Conservation (phyloP, 2,797 vertebrate genomes). For the Gallinago nigripennis region DNA sequence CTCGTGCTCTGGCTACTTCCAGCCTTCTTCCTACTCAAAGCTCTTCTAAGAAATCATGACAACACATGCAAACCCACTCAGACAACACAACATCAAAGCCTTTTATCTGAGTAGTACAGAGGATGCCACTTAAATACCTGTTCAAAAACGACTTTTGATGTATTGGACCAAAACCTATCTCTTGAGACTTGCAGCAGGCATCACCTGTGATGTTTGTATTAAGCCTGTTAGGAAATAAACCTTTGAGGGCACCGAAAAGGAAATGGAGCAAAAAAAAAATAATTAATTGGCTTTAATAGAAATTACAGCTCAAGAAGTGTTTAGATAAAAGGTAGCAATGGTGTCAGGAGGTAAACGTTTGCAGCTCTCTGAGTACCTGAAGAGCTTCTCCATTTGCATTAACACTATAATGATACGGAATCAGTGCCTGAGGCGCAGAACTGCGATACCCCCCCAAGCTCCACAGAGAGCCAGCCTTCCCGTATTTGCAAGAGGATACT, state of each 20-base stretch:
- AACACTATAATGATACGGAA: neutral
- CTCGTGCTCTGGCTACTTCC: neutral
- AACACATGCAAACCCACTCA: neutral
- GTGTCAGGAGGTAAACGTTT: neutral
- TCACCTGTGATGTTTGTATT: neutral
- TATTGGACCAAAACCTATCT: neutral
- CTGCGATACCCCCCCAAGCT: neutral
- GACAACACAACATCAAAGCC: neutral
- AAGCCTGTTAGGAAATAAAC: neutral
- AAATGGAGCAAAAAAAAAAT: neutral
- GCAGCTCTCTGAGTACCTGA: neutral
- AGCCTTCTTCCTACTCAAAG: neutral
- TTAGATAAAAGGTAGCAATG: neutral
- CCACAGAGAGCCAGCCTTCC: neutral
- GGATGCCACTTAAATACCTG: neutral
- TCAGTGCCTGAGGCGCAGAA: neutral
- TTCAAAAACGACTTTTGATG: constrained; percentile 17
- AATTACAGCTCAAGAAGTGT: neutral
- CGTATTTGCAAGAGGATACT: constrained; percentile 12
- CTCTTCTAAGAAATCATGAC: neutral
- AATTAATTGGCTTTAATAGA: neutral
- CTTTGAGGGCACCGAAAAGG: neutral
- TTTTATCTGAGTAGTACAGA: constrained; percentile 40
- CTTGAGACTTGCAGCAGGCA: neutral
- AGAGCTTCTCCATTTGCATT: neutral